A percentile compares a stretch with the other conserved stretches of the same genome.
These are phyloP conservation scores for Neria commutata DNA, from an alignment of 2,888 invertebrate species.

Conservation along the genomic window DNA sequence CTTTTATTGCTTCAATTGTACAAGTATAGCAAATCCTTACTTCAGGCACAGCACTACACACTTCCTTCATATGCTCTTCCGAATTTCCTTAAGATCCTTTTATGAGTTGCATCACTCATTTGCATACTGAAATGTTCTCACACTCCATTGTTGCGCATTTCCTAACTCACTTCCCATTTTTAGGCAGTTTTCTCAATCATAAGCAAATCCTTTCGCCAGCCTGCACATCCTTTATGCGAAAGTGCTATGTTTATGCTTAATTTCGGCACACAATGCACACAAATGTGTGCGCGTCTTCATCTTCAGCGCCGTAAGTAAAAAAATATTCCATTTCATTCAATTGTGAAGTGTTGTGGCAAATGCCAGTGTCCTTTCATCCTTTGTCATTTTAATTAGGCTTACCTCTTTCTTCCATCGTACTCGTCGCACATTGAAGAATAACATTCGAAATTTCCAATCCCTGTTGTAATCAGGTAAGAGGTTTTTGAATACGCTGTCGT, in stretches of 20 bases:
- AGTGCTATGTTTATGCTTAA: constrained; percentile 5
- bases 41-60: too few species aligned
- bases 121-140: constrained; percentile 18
- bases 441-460: too few species aligned
- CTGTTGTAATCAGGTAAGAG: too few species aligned
- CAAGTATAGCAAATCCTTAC: too few species aligned
- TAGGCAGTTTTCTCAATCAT: not conserved
- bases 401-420: constrained; percentile 17
- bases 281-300: too few species aligned
- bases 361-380: constrained; percentile 25
- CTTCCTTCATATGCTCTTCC: too few species aligned
- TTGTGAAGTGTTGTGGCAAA: constrained; percentile 21
- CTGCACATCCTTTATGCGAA: constrained; percentile 1
- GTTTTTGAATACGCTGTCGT: too few species aligned
- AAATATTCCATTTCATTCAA: not conserved
- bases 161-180: not conserved
- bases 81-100: too few species aligned
- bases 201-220: not conserved
- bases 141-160: not conserved
- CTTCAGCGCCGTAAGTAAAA: too few species aligned
- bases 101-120: too few species aligned
- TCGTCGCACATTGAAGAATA: too few species aligned
- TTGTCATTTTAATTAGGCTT: constrained; percentile 45
- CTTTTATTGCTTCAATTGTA: too few species aligned
- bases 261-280: not conserved